Conservation (phyloP, 2,888 invertebrate genomes). For the Noctua janthina region DNA sequence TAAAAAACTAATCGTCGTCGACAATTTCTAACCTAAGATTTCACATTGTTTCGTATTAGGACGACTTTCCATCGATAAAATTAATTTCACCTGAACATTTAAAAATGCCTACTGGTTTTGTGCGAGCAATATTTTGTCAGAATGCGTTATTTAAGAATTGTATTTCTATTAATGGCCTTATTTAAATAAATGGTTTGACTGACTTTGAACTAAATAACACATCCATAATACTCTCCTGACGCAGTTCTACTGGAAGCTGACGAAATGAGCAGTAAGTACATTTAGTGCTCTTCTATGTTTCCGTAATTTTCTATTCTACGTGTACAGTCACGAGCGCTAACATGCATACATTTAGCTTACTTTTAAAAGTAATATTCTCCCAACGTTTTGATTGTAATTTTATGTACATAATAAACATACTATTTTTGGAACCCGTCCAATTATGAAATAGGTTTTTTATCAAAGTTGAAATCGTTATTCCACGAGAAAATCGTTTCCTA, state of each 20-base stretch:
- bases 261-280: not conserved
- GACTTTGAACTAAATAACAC: not conserved
- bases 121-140: constrained; percentile 38
- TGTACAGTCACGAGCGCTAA: too few relatives aligned
- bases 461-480: too few relatives aligned
- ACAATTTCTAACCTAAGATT: not conserved
- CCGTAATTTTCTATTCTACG: not conserved
- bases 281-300: not conserved
- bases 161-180: not conserved
- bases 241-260: not conserved
- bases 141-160: not conserved
- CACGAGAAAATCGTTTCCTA: too few relatives aligned
- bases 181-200: not conserved
- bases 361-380: too few relatives aligned
- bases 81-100: not conserved
- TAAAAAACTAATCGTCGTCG: not conserved
- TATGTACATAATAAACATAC: too few relatives aligned
- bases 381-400: too few relatives aligned
- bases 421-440: too few relatives aligned
- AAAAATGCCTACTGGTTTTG: constrained; percentile 15
- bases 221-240: not conserved
- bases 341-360: too few relatives aligned
- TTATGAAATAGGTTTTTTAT: too few relatives aligned
- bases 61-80: not conserved
- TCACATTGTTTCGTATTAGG: not conserved